These are phyloP conservation scores for Aurelia sp. DNA, from an alignment of 30 jellyfish, hydroid and myxozoan genomes.

Conservation along the genomic window DNA sequence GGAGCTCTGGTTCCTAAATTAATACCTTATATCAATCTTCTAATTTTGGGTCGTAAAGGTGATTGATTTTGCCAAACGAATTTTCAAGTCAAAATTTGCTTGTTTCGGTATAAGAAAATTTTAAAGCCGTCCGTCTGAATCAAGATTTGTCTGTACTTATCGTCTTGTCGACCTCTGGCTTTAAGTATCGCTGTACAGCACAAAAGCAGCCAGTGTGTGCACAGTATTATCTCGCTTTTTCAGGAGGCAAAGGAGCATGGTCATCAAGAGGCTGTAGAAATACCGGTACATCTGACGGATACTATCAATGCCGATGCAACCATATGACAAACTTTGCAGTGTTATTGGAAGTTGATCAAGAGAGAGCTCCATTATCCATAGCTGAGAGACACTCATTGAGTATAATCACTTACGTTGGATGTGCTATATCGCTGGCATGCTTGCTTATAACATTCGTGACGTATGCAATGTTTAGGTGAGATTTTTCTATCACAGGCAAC, in stretches of 20 bases:
- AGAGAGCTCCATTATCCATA: not conserved
- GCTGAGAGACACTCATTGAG: constrained; percentile 14
- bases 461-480: constrained; percentile 19
- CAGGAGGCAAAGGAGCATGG: constrained; percentile 44
- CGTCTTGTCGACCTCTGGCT: no score
- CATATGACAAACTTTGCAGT: constrained; percentile 48
- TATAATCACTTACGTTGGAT: constrained; percentile 29
- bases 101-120: no score
- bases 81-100: no score
- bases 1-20: no score
- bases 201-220: no score
- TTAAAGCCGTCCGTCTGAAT: no score
- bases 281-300: not conserved
- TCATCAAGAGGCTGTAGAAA: constrained; percentile 14
- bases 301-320: constrained; percentile 37
- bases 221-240: no score
- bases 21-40: no score
- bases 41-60: no score
- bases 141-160: no score
- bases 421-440: constrained; percentile 15
- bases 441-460: constrained; percentile 29
- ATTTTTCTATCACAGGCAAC: not conserved
- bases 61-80: no score
- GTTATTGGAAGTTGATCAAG: not conserved
- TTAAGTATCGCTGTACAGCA: no score